Percentiles rank a stretch among this genome's conserved stretches.
Conservation (phyloP, 2,888 invertebrate genomes). For the Urechis unicinctus region DNA sequence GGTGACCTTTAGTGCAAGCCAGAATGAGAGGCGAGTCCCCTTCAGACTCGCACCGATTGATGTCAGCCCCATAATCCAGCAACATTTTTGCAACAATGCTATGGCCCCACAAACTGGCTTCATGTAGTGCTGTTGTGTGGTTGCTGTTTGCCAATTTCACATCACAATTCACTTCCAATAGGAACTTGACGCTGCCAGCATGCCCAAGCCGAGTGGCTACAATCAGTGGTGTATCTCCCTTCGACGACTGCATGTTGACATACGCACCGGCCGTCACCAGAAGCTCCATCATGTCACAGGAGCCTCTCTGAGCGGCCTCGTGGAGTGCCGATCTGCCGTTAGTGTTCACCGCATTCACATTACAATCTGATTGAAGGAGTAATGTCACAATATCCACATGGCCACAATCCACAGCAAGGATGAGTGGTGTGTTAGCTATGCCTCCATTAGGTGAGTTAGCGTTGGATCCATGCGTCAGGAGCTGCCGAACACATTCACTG, state of each 20-base stretch:
- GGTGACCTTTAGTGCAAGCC: conserved; percentile 11
- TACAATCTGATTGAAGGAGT: conserved; percentile 73
- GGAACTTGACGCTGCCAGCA: conserved; percentile 26
- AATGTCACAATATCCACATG: conserved; percentile 29
- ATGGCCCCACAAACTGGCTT: conserved; percentile 11
- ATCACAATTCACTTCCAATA: conserved; percentile 33
- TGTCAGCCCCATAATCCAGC: conserved; percentile 4
- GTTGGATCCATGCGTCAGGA: conserved; percentile 37
- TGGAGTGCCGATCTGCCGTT: conserved; percentile 56
- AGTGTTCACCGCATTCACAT: conserved; percentile 85
- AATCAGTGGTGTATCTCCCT: conserved; percentile 36
- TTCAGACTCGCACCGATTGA: conserved; percentile 9
- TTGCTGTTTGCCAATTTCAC: conserved; percentile 19
- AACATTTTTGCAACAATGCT: conserved; percentile 6
- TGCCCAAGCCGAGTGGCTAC: conserved; percentile 26
- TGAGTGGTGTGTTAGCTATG: conserved; percentile 39
- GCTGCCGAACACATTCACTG: conserved; percentile 31
- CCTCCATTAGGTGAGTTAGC: conserved; percentile 37
- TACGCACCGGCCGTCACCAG: conserved; percentile 27
- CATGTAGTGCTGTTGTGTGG: conserved; percentile 12
- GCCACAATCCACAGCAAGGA: conserved; percentile 42
- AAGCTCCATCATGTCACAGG: conserved; percentile 25
- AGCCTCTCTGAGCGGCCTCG: conserved; percentile 34
- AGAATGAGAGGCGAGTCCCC: conserved; percentile 13
- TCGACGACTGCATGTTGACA: conserved; percentile 13